Percentiles rank a stretch among this genome's conserved stretches.
Conservation (phyloP, 2,888 invertebrate genomes). For the Ommatoiulus sabulosus region DNA sequence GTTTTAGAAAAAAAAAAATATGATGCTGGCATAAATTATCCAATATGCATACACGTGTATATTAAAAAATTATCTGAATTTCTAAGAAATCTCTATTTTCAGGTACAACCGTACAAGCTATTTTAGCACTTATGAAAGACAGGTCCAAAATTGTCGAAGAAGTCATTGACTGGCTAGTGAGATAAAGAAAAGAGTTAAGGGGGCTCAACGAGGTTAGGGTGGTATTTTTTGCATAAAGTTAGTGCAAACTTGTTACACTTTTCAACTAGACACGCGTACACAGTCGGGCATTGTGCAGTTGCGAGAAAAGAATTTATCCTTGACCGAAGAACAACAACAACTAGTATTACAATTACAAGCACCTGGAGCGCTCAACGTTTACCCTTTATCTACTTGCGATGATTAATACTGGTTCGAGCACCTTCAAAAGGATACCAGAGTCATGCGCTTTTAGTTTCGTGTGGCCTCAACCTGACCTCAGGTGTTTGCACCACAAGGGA, state of each 20-base stretch:
- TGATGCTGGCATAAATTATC: background rate
- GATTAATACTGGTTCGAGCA: constrained; percentile 36
- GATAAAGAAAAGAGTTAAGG: constrained; percentile 33
- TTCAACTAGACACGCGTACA: background rate
- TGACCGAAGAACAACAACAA: constrained; percentile 27
- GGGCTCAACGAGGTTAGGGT: background rate
- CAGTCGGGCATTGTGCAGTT: constrained; percentile 21
- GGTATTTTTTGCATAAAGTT: background rate
- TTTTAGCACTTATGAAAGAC: constrained; percentile 1
- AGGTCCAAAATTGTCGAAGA: background rate
- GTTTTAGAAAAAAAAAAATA: background rate
- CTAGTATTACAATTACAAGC: constrained; percentile 8
- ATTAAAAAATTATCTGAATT: background rate
- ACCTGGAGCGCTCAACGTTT: constrained; percentile 20
- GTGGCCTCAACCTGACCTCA: background rate
- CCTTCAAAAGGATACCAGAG: background rate
- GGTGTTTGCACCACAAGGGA: background rate
- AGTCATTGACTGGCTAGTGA: constrained; percentile 24
- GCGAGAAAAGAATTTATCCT: constrained; percentile 36
- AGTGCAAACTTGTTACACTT: background rate
- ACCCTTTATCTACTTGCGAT: background rate
- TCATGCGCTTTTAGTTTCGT: background rate
- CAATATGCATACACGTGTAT: background rate
- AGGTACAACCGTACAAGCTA: background rate
- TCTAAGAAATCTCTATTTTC: background rate